Evolutionary conservation across 2,113 vertebrate genomes (phyloP), one percentile per base, ranked within the genome.

Genomic region (Hassar affinis): DNA sequence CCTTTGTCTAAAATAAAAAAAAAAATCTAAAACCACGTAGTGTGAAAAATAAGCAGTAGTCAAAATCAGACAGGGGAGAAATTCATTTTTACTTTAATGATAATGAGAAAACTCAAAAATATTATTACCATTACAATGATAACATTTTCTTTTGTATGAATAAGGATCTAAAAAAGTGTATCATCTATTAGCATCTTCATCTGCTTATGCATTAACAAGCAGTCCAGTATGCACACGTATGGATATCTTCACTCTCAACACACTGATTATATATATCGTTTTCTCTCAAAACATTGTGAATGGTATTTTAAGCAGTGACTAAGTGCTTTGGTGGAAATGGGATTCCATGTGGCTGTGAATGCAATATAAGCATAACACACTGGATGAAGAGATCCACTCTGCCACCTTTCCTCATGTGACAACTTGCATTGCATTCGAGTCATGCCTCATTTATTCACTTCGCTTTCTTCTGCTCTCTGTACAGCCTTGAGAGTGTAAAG

Each of bases 391-490:
- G 81, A 69, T 66, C 75, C 51, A 77, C 76, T 82, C 76, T 12
- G n/a, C 75, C 51, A 33, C 61, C 62, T 69, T 66, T 78, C 77
- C 66, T 76, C 42, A 25, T 84, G 78, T 84, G 86, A 87, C 82
- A 45, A 25, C 66, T 33, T 54, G 64, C 42, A 25, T 54, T 85
- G 51, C 57, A 79, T 82, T 85, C 22, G 20, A 85, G 83, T 82
- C 81, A 82, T 74, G 78, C 81, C 81, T 78, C 79, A 85, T 87
- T 82, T 83, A 64, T 49, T 85, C 75, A 68, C 66, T 76, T 74
- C 59, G 62, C 75, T 74, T 52, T 20, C 9, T 25, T 14, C 30
- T 33, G 3, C 76, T 27, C 27, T 69, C 76, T 80, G 35, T 59
- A 68, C 18, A 33, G 15, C 78, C 66, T 66, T 66, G 6, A 4